Evolutionary conservation across 2,113 vertebrate genomes (phyloP), one percentile per base, ranked within the genome.

Genomic region (Corythaixoides concolor): DNA sequence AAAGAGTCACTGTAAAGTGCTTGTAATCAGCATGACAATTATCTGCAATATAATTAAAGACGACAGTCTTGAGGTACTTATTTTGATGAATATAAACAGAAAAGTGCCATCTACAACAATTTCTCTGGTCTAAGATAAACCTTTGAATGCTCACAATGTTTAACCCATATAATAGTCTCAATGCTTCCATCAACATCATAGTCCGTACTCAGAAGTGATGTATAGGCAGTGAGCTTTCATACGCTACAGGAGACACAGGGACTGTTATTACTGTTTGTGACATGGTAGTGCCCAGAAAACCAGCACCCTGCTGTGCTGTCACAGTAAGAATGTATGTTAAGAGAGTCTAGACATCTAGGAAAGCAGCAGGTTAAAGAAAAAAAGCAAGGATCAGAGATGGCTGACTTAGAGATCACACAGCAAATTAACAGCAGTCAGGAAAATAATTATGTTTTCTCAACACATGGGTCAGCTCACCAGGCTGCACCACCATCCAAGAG

Each of bases 21-120:
- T 94, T 90, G 80, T 30, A 90, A 96, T 93, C 95, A 97, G 62
- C 9, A 16, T 50, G 86, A 96, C 45, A 67, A 80, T 80, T 52
- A 89, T 83, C 74, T 55, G 28, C 80, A 91, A 45, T 62, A n/a
- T 59, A 88, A 96, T 93, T 96, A 53, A 63, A 86, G 35, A 69
- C 17, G 52, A 49, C 39, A 88, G 33, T 30, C 41, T 50, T 59
- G n/a, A 70, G 84, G 28, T 56, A 15, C 22, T 69, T 74, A 26
- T 69, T 94, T 81, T 78, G 58, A 75, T 87, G 69, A 93, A 72
- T 53, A 49, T 60, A 81, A 85, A 66, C 17, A 85, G 62, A 5
- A 1, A 85, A 92, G 52, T 86, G 43, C 56, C 72, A 83, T 47
- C 47, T 43, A 35, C 4, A 15, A 10, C 50, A 45, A 27, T 67